Conservation (phyloP, 2,888 invertebrate genomes). For the Cyclophora albipunctata region DNA sequence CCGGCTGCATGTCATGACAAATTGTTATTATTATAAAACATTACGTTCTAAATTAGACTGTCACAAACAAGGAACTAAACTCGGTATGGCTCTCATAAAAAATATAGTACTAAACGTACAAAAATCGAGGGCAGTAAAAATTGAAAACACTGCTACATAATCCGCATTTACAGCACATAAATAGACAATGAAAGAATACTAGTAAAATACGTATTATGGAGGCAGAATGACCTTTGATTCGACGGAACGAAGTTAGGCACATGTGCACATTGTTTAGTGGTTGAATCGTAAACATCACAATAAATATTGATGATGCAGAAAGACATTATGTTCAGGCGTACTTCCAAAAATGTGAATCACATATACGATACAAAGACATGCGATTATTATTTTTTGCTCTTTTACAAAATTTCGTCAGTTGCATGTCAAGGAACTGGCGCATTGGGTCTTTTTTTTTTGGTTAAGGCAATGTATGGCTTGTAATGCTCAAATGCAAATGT, state of each 20-base stretch:
- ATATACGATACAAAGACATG: slow-evolving; percentile 62
- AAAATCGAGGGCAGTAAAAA: too few relatives aligned
- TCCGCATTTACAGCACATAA: background rate
- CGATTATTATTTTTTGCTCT: slow-evolving; percentile 46
- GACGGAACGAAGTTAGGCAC: slow-evolving; percentile 33
- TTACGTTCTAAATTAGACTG: too few relatives aligned
- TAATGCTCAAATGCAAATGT: too few relatives aligned
- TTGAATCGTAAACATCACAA: slow-evolving; percentile 60
- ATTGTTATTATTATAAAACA: too few relatives aligned
- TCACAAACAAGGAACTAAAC: too few relatives aligned
- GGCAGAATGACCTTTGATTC: slow-evolving; percentile 23
- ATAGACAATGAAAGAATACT: background rate
- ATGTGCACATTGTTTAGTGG: slow-evolving; percentile 49
- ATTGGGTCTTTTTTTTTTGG: too few relatives aligned
- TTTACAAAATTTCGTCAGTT: slow-evolving; percentile 18
- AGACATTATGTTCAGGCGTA: slow-evolving; percentile 61
- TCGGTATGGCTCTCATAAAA: background rate
- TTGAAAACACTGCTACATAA: too few relatives aligned
- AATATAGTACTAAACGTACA: too few relatives aligned
- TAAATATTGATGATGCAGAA: slow-evolving; percentile 69
- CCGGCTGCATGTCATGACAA: too few relatives aligned
- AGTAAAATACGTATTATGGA: background rate
- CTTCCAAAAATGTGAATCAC: slow-evolving; percentile 59
- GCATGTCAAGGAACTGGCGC: background rate
- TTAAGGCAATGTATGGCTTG: too few relatives aligned